Evolutionary conservation across 2,113 vertebrate genomes (phyloP).

Genomic region (Agapornis roseicollis): DNA sequence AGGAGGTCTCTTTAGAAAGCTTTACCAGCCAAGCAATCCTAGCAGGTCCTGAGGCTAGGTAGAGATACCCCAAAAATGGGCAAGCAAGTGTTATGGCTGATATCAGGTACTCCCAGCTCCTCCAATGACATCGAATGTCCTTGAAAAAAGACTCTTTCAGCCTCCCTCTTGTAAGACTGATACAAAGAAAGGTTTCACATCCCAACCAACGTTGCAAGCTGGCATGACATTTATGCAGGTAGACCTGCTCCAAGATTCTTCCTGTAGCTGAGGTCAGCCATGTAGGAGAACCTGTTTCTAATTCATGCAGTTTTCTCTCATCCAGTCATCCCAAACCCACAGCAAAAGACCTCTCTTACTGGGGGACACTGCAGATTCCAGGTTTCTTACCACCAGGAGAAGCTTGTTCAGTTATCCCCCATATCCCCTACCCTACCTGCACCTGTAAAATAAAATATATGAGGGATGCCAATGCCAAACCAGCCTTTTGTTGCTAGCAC

Average conservation of each 20-base stretch:
- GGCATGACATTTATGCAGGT: neutral
- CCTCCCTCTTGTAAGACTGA: neutral
- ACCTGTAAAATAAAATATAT: neutral
- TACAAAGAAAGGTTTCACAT: neutral
- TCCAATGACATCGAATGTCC: neutral
- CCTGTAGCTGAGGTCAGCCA: neutral
- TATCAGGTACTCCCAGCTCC: neutral
- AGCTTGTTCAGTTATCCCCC: neutral
- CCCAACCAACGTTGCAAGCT: neutral
- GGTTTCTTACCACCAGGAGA: neutral
- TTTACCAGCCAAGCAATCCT: neutral
- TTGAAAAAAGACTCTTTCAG: neutral
- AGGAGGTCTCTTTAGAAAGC: neutral
- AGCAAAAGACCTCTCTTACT: neutral
- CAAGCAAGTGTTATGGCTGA: neutral
- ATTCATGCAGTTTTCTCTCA: neutral
- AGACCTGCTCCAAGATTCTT: neutral
- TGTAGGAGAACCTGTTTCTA: neutral
- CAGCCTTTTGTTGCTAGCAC: neutral
- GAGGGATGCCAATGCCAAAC: neutral
- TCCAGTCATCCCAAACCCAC: neutral
- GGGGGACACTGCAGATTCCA: neutral
- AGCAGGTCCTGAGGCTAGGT: neutral
- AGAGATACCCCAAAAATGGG: neutral
- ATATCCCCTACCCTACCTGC: neutral